phyloP scores from a whole-genome alignment of 2,797 vertebrate genomes.

The Pempheris klunzingeri region DNA sequence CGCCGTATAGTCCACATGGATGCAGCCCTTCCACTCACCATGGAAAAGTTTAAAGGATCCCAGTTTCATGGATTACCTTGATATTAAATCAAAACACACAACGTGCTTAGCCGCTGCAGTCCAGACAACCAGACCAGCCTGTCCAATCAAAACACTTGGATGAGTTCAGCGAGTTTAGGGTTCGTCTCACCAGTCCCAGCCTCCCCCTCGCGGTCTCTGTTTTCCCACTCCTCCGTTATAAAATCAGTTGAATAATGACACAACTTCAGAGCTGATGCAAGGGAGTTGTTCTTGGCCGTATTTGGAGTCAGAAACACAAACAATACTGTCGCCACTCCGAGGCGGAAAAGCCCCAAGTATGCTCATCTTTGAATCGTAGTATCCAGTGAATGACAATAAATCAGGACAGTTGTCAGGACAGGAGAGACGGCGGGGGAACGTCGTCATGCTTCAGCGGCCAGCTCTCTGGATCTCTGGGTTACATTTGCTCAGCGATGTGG shows the following conservation, averaged over 20 bases:
- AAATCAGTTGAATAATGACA: conserved; percentile 18
- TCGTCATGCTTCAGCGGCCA: conserved; percentile 39
- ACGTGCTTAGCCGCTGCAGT: background rate
- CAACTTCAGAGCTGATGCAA: background rate
- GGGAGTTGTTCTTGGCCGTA: background rate
- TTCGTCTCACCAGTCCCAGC: background rate
- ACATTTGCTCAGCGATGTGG: conserved; percentile 63
- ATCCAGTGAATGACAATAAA: conserved; percentile 44
- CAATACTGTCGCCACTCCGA: background rate
- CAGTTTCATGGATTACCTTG: conserved; percentile 8
- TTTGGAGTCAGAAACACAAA: conserved; percentile 50
- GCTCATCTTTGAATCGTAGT: conserved; percentile 11
- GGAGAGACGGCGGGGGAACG: conserved; percentile 41
- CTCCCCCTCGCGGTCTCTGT: background rate
- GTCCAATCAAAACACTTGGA: conserved; percentile 27
- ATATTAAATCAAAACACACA: conserved; percentile 33
- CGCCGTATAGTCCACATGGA: background rate
- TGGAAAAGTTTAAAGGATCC: conserved; percentile 3
- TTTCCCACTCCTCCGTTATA: conserved; percentile 2
- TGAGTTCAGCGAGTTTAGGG: conserved; percentile 27
- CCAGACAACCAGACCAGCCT: background rate
- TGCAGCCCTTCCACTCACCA: background rate
- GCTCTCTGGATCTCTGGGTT: conserved; percentile 57
- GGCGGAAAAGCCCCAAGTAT: conserved; percentile 14
- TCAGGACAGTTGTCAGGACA: conserved; percentile 33